Evolutionary conservation across 2,113 vertebrate genomes (phyloP).

Genomic region (Nerophis ophidion): DNA sequence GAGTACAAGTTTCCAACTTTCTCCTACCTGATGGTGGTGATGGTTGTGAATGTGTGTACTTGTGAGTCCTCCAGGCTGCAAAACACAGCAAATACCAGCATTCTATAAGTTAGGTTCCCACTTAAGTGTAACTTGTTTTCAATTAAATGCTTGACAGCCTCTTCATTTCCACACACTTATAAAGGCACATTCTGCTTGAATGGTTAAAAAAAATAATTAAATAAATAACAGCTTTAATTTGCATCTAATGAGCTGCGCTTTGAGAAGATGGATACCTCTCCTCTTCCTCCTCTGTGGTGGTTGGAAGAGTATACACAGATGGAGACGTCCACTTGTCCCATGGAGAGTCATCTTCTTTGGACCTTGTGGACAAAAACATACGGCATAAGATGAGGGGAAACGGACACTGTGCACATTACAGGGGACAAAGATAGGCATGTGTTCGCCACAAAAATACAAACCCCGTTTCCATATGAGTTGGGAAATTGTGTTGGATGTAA

Average conservation of each 20-base stretch:
- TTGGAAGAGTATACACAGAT: slow-evolving; percentile 34
- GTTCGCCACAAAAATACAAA: no score
- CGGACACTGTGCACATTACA: background rate
- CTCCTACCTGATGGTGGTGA: slow-evolving; percentile 49
- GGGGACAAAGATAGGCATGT: background rate
- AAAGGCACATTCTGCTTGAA: slow-evolving; percentile 32
- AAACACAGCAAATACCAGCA: slow-evolving; percentile 29
- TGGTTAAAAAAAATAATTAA: background rate
- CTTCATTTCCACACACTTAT: slow-evolving; percentile 30
- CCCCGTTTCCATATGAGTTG: no score
- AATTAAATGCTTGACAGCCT: slow-evolving; percentile 48
- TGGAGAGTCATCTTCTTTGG: slow-evolving; percentile 55
- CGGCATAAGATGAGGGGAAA: background rate
- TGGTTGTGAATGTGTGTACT: slow-evolving; percentile 31
- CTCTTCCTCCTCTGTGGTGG: slow-evolving; percentile 1
- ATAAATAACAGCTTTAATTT: slow-evolving; percentile 26
- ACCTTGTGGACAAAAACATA: slow-evolving; percentile 42
- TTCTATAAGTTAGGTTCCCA: slow-evolving; percentile 27
- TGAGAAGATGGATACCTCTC: slow-evolving; percentile 41
- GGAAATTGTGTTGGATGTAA: no score
- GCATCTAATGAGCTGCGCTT: slow-evolving; percentile 27
- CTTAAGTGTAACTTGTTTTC: slow-evolving; percentile 33
- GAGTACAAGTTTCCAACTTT: background rate
- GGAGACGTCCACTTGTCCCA: slow-evolving; percentile 69
- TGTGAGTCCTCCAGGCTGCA: slow-evolving; percentile 31